Conservation (phyloP, 2,113 vertebrate species). For the Benitochromis conjunctus region DNA sequence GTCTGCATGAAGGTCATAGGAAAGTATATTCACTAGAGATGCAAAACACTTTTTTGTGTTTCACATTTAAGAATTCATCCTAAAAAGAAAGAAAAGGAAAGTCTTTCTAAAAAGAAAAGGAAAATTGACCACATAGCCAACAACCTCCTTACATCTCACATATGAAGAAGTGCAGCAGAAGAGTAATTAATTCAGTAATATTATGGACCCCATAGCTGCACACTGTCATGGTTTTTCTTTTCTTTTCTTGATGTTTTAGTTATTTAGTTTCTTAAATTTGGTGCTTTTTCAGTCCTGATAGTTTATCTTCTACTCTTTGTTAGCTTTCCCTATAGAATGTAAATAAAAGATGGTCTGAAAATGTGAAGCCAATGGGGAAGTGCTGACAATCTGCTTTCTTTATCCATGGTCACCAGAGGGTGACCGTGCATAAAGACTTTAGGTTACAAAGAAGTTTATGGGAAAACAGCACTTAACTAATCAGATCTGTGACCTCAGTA, state of each 20-base stretch:
- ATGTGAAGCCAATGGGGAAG: accelerated
- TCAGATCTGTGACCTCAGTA: neutral
- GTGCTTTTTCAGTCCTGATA: neutral
- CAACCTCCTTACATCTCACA: neutral
- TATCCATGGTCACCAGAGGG: neutral
- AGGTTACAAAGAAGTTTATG: neutral
- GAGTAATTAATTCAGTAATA: neutral
- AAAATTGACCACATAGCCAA: no score
- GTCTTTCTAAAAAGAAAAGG: neutral
- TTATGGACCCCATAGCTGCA: neutral
- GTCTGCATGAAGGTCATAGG: neutral
- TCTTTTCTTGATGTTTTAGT: neutral
- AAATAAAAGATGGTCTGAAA: neutral
- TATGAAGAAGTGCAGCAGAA: neutral
- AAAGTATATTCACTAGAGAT: neutral
- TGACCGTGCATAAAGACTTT: neutral
- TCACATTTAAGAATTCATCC: neutral
- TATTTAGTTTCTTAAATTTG: neutral
- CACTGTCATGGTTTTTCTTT: neutral
- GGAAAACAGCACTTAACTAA: neutral
- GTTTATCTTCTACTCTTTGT: neutral
- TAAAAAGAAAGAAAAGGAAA: no score
- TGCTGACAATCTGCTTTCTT: neutral
- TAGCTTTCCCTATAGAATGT: neutral
- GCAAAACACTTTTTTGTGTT: neutral